Evolutionary conservation across 23 tunicate species (phyloP).

Genomic region (Corella eumyota): DNA sequence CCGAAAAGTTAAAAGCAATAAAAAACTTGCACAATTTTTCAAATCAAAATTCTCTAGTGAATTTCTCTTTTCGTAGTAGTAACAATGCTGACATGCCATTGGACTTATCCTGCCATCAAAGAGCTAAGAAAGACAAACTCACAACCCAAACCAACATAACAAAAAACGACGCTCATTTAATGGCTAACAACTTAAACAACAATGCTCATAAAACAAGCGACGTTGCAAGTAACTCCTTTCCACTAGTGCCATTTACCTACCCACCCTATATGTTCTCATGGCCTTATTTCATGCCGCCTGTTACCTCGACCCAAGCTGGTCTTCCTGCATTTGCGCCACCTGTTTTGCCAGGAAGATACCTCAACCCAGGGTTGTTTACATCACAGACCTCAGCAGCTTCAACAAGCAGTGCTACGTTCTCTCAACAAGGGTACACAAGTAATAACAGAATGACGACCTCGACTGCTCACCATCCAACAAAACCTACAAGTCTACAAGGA

Average conservation of each 20-base stretch:
- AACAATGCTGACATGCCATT: not conserved
- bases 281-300: conserved; percentile 4
- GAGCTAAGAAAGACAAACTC: not conserved
- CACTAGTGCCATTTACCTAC: not conserved
- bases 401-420: not conserved
- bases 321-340: conserved; percentile 4
- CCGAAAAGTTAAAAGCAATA: not conserved
- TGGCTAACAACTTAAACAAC: not conserved
- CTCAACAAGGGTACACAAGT: no score
- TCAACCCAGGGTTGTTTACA: conserved; percentile 3
- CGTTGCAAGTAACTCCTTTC: not conserved
- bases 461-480: no score
- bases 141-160: not conserved
- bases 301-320: not conserved
- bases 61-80: not conserved
- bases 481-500: not conserved
- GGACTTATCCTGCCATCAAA: conserved; percentile 10
- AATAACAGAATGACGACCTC: no score
- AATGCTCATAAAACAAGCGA: no score
- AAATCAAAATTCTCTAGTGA: not conserved
- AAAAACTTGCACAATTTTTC: not conserved
- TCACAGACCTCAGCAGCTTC: not conserved
- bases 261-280: conserved; percentile 8
- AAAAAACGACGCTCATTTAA: not conserved
- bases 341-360: not conserved